Percentiles rank a stretch among this genome's conserved stretches.
phyloP scores from a whole-genome alignment of 2,797 vertebrate species.

The Oreonectes daqikongensis region DNA sequence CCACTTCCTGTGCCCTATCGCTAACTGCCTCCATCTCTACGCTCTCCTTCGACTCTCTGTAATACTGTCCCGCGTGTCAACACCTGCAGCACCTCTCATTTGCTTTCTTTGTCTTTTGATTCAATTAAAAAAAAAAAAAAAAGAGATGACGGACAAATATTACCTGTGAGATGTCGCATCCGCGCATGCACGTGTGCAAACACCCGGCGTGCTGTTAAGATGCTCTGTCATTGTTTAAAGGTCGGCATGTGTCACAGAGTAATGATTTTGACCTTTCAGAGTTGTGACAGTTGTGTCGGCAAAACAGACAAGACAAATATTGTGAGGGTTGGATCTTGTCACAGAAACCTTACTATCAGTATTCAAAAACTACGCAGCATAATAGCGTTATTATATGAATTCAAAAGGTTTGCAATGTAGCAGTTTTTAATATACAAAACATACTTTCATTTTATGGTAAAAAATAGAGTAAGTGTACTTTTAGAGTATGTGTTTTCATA shows the following conservation, averaged over 20 bases:
- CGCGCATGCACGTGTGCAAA: constrained; percentile 17
- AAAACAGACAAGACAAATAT: constrained; percentile 50
- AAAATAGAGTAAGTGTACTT: too few relatives aligned
- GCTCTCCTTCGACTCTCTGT: constrained; percentile 11
- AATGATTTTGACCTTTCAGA: constrained; percentile 79
- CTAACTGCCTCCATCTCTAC: constrained; percentile 21
- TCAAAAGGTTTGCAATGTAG: background rate
- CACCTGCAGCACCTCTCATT: constrained; percentile 28
- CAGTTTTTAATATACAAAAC: background rate
- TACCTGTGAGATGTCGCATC: constrained; percentile 9
- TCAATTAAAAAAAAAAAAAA: constrained; percentile 35
- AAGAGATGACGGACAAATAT: constrained; percentile 20
- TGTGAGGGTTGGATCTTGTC: constrained; percentile 4
- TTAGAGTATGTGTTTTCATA: too few relatives aligned
- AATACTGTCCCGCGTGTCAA: constrained; percentile 15
- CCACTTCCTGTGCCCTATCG: constrained; percentile 53
- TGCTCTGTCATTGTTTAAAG: constrained; percentile 72
- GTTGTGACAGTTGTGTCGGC: constrained; percentile 69
- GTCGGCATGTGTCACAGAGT: constrained; percentile 76
- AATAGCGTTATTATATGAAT: background rate
- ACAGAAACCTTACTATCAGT: background rate
- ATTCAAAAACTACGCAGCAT: background rate
- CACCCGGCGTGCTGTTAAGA: constrained; percentile 64
- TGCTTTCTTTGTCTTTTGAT: constrained; percentile 28
- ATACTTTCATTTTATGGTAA: background rate